Base-by-base conservation (phyloP, 2,888 invertebrate species). In the Auanema freiburgensis region DNA sequence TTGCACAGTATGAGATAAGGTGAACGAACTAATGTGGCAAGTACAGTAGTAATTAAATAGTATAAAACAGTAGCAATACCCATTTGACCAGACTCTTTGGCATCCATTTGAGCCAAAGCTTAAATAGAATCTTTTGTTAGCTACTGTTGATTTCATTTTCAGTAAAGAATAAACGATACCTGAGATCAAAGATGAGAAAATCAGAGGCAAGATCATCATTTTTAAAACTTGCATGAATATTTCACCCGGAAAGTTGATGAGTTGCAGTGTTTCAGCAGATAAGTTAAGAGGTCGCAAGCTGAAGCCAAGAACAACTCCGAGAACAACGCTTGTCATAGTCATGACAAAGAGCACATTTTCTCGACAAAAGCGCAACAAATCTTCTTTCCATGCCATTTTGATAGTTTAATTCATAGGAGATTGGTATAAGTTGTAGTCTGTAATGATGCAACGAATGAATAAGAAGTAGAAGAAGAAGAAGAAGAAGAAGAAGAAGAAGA, bases 211-310 rank as follows among this genome's bases (percentile, higher is more conserved):
- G 77, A 93, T 92, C 90, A 93, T 91, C 72, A 93, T 87, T 84
- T 93, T 92, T 25, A 93, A 86, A 23, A 92, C 87, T 75, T 92
- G 88, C 91, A 93, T 92, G 84, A 93, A 92, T 8, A 93, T 87
- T 84, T 93, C 93, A 42, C 93, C 93, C 10, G 93, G 93, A 84
- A 92, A 93, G 11, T 92, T 90, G 76, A 93, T 90, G 67, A 92
- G 86, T 86, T 79, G 72, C 18, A 84, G 74, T n/a, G 82, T 78
- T 46, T 82, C 83, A 16, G 74, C 69, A 44, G 89, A 88, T 56
- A 91, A 87, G 63, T 89, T 86, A 75, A 90, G 86, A 33, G 90
- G 77, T 16, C 84, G 79, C 23, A 85, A 77, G 5, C 76, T 67
- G 56, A 85, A 78, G 10, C 86, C 68, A 11, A 71, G 44, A 16